Conservation (phyloP, 2,888 invertebrate species). For the Lasioglossum pauxillum region DNA sequence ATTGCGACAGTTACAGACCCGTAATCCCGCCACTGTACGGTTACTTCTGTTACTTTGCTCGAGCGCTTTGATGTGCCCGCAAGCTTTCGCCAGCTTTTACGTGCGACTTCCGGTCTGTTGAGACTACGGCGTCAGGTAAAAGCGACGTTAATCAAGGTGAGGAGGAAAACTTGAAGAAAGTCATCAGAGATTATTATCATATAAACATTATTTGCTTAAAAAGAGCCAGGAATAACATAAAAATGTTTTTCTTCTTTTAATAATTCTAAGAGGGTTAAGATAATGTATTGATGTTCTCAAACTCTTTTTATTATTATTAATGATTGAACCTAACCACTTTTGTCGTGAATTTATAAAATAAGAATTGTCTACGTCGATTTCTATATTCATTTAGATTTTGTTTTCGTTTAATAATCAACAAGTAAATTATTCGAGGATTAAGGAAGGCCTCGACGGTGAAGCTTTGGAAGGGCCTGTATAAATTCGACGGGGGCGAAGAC, state of each 20-base stretch:
- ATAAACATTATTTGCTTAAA: too few species aligned
- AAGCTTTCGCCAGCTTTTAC: background rate
- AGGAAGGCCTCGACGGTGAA: too few species aligned
- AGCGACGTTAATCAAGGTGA: background rate
- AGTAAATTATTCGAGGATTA: background rate
- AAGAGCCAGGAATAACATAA: too few species aligned
- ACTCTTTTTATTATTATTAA: too few species aligned
- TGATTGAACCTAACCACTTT: too few species aligned
- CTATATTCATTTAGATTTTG: too few species aligned
- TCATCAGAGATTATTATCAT: background rate
- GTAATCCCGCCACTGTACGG: background rate
- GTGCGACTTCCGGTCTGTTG: background rate
- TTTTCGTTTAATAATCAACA: too few species aligned
- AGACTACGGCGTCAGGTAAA: background rate
- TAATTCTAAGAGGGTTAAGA: too few species aligned
- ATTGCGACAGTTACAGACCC: conserved; percentile 11
- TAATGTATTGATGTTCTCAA: too few species aligned
- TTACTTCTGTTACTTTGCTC: background rate
- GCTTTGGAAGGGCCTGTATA: background rate
- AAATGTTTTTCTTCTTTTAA: too few species aligned
- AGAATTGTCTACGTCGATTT: too few species aligned
- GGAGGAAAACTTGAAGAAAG: background rate
- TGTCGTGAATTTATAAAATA: background rate
- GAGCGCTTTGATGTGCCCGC: conserved; percentile 11
- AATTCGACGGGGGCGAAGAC: conserved; percentile 2